phyloP scores from a whole-genome alignment of 1,140 invertebrate genomes.

The Zelostemma sp. region DNA sequence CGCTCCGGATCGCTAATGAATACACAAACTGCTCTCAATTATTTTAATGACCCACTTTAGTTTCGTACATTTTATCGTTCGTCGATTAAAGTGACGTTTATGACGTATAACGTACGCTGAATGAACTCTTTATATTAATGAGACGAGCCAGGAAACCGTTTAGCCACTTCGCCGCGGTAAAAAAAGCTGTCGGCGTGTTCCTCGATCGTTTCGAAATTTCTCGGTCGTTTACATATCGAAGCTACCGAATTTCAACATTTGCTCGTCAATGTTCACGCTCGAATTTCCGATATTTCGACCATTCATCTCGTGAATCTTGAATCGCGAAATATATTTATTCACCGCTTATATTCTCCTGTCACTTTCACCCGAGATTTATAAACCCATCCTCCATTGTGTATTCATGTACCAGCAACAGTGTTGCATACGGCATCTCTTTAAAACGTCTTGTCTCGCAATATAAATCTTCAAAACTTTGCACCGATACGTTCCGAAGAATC shows the following conservation, averaged over 20 bases:
- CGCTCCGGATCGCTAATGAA: background rate
- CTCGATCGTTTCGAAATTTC: no score
- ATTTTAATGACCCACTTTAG: background rate
- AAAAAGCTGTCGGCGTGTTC: no score
- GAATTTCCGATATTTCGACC: conserved; percentile 4
- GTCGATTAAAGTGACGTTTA: background rate
- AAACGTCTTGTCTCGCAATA: conserved; percentile 10
- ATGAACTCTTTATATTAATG: background rate
- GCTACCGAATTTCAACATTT: no score
- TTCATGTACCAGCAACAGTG: conserved; percentile 30
- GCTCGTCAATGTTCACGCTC: no score
- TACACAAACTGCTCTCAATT: background rate
- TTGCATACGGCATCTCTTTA: conserved; percentile 30
- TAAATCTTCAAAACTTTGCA: conserved; percentile 9
- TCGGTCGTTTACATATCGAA: no score
- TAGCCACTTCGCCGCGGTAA: background rate
- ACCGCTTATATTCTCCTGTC: conserved; percentile 20
- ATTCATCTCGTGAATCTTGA: no score
- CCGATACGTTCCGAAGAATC: background rate
- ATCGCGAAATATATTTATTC: no score
- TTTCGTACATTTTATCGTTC: no score
- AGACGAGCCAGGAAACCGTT: background rate
- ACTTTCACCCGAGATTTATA: conserved; percentile 34
- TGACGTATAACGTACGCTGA: background rate
- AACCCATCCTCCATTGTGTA: conserved; percentile 35